phyloP scores from a whole-genome alignment of 92 coral and sea anemone genomes.

The Hydrozoanthus gracilis region DNA sequence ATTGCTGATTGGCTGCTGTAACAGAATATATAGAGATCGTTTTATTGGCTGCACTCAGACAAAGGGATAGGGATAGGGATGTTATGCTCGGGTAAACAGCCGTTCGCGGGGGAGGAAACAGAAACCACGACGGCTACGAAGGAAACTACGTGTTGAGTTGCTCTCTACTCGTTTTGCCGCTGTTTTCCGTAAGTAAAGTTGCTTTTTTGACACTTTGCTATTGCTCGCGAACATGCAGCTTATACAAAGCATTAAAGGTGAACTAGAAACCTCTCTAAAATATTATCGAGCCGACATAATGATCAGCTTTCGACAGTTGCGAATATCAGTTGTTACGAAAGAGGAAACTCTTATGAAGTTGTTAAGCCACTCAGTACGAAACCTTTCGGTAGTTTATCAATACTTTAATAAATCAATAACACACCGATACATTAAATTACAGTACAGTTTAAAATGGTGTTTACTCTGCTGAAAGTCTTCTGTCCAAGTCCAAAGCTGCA shows the following conservation, averaged over 20 bases:
- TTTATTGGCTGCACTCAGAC: not conserved
- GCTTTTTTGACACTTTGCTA: slow-evolving; percentile 21
- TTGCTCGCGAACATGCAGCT: slow-evolving; percentile 37
- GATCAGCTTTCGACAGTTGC: slow-evolving; percentile 11
- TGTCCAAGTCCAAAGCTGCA: slow-evolving; percentile 35
- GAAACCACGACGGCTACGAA: no score
- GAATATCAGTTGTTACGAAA: not conserved
- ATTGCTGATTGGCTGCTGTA: not conserved
- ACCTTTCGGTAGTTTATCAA: slow-evolving; percentile 24
- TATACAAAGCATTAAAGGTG: slow-evolving; percentile 32
- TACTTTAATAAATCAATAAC: slow-evolving; percentile 3
- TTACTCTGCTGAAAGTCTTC: slow-evolving; percentile 22
- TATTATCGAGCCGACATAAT: slow-evolving; percentile 3
- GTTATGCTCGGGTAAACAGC: not conserved
- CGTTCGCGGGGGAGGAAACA: no score
- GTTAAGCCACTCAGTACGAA: slow-evolving; percentile 13
- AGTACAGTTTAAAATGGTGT: slow-evolving; percentile 24
- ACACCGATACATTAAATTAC: slow-evolving; percentile 12
- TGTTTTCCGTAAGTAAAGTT: slow-evolving; percentile 30
- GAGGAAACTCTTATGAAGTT: not conserved
- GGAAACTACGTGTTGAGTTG: slow-evolving; percentile 7
- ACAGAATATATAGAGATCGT: not conserved
- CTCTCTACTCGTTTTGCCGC: slow-evolving; percentile 28
- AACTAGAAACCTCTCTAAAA: slow-evolving; percentile 20
- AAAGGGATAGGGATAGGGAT: not conserved